Conservation (phyloP, 2,888 invertebrate genomes). For the Heliothis peltigera region DNA sequence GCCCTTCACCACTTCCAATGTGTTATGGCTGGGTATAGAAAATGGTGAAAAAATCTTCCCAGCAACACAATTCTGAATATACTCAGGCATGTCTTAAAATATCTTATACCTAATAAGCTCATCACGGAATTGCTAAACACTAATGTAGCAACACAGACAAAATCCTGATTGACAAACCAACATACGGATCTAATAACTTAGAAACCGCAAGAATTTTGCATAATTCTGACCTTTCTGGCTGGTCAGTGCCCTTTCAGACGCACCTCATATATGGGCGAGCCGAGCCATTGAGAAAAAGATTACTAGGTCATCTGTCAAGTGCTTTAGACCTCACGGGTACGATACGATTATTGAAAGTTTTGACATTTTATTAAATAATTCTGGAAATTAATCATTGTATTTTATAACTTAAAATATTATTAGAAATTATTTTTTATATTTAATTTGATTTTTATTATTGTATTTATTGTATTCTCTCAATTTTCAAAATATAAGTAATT, state of each 20-base stretch:
- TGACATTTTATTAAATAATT: neutral
- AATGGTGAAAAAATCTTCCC: no score
- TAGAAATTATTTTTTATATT: no score
- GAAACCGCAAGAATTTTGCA: constrained; percentile 49
- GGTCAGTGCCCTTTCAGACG: constrained; percentile 65
- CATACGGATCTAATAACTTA: constrained; percentile 39
- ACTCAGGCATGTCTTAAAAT: no score
- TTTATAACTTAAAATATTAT: no score
- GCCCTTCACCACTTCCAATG: no score
- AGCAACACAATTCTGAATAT: no score
- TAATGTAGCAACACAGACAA: neutral
- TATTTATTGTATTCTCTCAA: no score
- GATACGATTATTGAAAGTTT: constrained; percentile 4
- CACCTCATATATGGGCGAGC: constrained; percentile 49
- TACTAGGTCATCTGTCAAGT: constrained; percentile 58
- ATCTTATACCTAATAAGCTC: no score
- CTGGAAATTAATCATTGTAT: no score
- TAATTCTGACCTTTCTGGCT: constrained; percentile 58
- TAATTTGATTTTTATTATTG: no score
- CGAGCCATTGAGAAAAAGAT: constrained; percentile 52
- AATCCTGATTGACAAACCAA: constrained; percentile 4
- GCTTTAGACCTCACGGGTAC: constrained; percentile 33
- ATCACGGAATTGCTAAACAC: neutral
- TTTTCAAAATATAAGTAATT: no score
- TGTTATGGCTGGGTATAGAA: no score